Percentiles rank a stretch among this genome's conserved stretches.
These are phyloP conservation scores for Gopherus evgoodei DNA, from an alignment of 2,113 vertebrate species.

Conservation along the genomic window DNA sequence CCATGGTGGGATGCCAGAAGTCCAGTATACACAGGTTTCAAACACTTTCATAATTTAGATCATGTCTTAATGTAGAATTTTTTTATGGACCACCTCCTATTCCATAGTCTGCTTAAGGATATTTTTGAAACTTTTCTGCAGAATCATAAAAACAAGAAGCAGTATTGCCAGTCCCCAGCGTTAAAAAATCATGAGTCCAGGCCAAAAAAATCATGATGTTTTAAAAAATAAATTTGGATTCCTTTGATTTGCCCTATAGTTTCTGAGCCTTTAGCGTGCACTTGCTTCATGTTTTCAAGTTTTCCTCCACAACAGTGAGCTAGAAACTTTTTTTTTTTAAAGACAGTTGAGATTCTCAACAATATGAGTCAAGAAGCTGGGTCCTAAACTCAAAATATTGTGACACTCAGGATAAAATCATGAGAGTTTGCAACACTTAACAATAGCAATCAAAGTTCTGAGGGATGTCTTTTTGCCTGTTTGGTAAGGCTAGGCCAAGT, in stretches of 20 bases:
- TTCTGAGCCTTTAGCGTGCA: not conserved
- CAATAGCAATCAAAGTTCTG: not conserved
- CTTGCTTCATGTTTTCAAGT: not conserved
- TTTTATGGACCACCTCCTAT: not conserved
- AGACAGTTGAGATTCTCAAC: not conserved
- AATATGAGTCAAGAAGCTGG: not conserved
- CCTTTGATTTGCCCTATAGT: not conserved
- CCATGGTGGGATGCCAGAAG: not conserved
- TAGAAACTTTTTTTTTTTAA: not conserved
- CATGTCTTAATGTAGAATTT: not conserved
- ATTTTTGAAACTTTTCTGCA: not conserved
- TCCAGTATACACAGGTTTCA: accelerated
- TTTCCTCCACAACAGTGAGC: not conserved
- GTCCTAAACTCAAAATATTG: not conserved
- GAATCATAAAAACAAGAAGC: not conserved
- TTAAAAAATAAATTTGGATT: not conserved
- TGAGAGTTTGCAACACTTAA: not conserved
- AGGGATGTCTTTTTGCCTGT: slow-evolving; percentile 6
- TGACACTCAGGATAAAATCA: not conserved
- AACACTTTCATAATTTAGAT: not conserved
- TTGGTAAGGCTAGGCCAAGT: not conserved
- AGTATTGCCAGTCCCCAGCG: not conserved
- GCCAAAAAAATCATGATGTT: not conserved
- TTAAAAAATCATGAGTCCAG: not conserved
- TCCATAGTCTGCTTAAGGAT: not conserved